Base-by-base conservation (phyloP, 1,140 invertebrate species). In the Drosophila kohkoa region DNA sequence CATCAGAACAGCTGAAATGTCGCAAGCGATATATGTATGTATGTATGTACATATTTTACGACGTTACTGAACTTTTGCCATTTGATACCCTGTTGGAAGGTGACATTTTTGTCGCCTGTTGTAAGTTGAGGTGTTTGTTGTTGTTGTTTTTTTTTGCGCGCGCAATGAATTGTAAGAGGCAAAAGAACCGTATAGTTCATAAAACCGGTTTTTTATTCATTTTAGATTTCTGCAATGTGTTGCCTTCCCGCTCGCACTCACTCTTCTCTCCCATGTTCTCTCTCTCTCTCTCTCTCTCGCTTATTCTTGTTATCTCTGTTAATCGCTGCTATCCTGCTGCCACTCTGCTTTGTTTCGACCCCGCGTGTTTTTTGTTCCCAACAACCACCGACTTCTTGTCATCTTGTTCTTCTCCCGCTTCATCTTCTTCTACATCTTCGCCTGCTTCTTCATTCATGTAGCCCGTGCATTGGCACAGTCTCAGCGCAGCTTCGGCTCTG, bases 101-200 rank as follows among this genome's bases (percentile, higher is more conserved):
- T 1, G 32, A 75, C 45, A 51, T 35, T 54, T 67, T 82, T 54
- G 76, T 70, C 71, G 75, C 66, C 76, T 62, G 52, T n/a, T n/a
- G 41, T 28, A 60, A 63, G 48, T 48, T n/a, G 15, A 10, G 68
- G 65, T 30, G 8, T 8, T 10, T 25, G 20, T 25, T 25, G 20
- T 25, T 25, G 20, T 25, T 25, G 4, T 25, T 3, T 20, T 20
- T 20, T 20, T 64, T 62, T 67, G 41, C 57, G 52, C 35, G 35
- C 43, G 64, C 52, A 73, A 46, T 43, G 58, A 66, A 10, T 51
- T 59, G 45, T 3, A 51, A 41, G 57, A 8, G 43, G 43, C 25
- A 76, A 85, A 75, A 71, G 51, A 87, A 87, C 79, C 83, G 74
- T 81, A 77, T 83, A 75, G 73, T 64, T 64, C 60, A 52, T 1